Base-by-base conservation (phyloP, 2,113 vertebrate species). In the Isichthys henryi region DNA sequence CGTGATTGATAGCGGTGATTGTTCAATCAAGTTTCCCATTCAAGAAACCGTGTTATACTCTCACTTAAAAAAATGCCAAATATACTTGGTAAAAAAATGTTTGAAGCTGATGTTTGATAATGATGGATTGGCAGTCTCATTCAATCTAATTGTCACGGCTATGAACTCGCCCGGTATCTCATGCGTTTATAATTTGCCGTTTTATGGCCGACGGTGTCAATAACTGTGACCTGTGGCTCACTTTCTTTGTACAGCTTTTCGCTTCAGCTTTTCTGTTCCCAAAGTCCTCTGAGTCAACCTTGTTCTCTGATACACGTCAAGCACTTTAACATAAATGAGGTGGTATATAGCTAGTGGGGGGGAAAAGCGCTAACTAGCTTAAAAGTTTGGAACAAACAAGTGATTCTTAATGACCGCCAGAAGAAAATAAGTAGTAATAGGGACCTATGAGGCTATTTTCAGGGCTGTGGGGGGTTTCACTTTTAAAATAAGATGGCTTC, bases 11-110 rank as follows among this genome's bases (percentile, higher is more conserved):
- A 84, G 82, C 45, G 21, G 43, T 84, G 82, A 84, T 48, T 84
- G 82, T 48, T 84, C 82, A 84, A 48, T 10, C 82, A 84, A 84
- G 43, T 84, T 84, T 84, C 82, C 23, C 82, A 84, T 35, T 17
- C 70, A 31, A 77, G 70, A 77, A 31, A 77, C 45, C 39, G 19
- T 46, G 82, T 84, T 83, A n/a, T 48, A 80, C 13, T 84, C 45
- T 84, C 45, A 84, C 39, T 84, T 84, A 48, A 84, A 84, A 45
- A 83, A 83, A 83, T 83, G 43, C 21, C 45, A 46, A 46, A 48
- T 48, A 21, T 83, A 46, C 43, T 83, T 83, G 43, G 9, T 43
- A 84, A 27, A 84, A 43, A 84, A 48, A 46, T 84, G 35, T 43
- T 35, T 80, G 74, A 27, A 80, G 35, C 82, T 48, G 82, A 48